Base-by-base conservation (phyloP, 2,113 vertebrate genomes). In the Sardina pilchardus region DNA sequence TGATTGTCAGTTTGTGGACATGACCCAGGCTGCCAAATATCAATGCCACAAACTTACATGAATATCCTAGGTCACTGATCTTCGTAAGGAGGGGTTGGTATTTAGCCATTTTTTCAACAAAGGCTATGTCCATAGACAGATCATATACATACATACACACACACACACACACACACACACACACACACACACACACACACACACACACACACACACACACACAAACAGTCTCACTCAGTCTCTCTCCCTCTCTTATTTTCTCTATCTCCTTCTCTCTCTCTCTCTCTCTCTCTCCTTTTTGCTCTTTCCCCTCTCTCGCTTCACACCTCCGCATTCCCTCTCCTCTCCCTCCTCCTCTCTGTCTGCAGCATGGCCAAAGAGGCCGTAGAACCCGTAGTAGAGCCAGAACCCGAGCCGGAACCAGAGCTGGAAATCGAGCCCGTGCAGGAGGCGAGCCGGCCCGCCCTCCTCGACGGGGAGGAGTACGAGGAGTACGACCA, bases 291-390 rank as follows among this genome's bases (percentile, higher is more conserved):
- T 56, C 50, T 56, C 16, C 47, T 21, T 17, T 56, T 17, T 56
- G 12, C 56, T 63, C 56, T 63, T 21, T 63, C 56, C 56, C n/a
- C 24, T 7, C 56, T 63, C 56, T 63, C 56, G 39, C 14, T 16
- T 48, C 47, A 12, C 47, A 12, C 47, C 14, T 16, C 14, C 47
- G 1, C 47, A 6, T 16, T 48, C 47, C 14, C 47, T 48, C 47
- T 19, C 17, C 5, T 56, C 50, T 56, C 50, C 26, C 3, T 80
- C 50, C n/a, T 34, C 45, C 16, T 26, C 26, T 34, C 42, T 44
- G 6, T 30, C 36, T 80, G 14, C 92, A 99, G 98, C 0, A 97
- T 98, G 92, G 96, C 96, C 88, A 97, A 96, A 45, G 96, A 96
- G 0, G 92, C 94, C 93, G 93, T 89, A 1, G 95, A 95, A 84